Percentiles rank a stretch among this genome's conserved stretches.
Conservation (phyloP, 2,888 invertebrate genomes). For the Tenthredo distinguenda region DNA sequence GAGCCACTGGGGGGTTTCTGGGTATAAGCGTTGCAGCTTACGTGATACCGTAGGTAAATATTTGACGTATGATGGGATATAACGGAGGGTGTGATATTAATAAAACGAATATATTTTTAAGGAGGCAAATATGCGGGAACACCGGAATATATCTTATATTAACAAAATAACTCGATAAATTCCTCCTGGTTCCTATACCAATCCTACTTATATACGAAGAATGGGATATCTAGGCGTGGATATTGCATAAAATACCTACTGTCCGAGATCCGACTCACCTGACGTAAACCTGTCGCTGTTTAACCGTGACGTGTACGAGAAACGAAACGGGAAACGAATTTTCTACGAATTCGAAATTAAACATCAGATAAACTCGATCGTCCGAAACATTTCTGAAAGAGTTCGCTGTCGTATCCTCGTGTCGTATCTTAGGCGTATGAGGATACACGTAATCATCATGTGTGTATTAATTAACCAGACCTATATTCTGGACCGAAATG, state of each 20-base stretch:
- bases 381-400: neutral
- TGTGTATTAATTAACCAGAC: neutral
- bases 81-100: slow-evolving; percentile 21
- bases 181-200: neutral
- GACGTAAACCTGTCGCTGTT: slow-evolving; percentile 5
- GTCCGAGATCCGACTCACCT: neutral
- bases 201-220: neutral
- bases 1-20: neutral
- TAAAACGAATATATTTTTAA: slow-evolving; percentile 39
- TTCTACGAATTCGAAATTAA: neutral
- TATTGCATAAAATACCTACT: slow-evolving; percentile 1
- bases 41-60: slow-evolving; percentile 42
- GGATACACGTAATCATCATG: neutral
- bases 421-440: neutral
- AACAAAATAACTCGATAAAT: slow-evolving; percentile 36
- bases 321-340: neutral
- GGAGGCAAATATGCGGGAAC: slow-evolving; percentile 4
- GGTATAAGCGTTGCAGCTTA: slow-evolving; percentile 42
- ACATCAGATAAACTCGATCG: neutral
- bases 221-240: neutral
- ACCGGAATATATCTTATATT: slow-evolving; percentile 22
- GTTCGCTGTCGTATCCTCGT: neutral
- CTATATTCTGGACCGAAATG: neutral
- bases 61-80: slow-evolving; percentile 29
- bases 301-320: neutral